Percentiles rank a stretch among this genome's conserved stretches.
phyloP scores from a whole-genome alignment of 2,797 vertebrate genomes.

The Sitta carolinensis region DNA sequence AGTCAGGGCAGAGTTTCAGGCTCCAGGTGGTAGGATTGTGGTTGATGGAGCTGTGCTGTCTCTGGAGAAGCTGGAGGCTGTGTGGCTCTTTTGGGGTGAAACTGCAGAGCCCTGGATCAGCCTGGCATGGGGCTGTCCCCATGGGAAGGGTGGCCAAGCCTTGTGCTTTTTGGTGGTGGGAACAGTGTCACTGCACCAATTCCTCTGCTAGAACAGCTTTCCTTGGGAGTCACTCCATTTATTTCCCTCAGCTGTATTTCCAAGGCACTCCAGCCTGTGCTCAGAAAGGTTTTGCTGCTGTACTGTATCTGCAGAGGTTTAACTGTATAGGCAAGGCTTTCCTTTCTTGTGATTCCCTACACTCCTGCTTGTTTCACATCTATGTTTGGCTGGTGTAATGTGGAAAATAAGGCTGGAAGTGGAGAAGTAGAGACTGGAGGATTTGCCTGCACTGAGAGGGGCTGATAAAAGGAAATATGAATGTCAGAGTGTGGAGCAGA shows the following conservation, averaged over 20 bases:
- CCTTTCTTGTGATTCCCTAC: not conserved
- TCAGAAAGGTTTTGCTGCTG: not conserved
- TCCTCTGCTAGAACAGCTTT: not conserved
- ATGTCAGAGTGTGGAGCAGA: not conserved
- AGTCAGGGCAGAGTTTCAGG: not conserved
- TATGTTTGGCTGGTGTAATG: not conserved
- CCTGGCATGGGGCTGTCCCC: not conserved
- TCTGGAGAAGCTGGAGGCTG: not conserved
- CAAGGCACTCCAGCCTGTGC: not conserved
- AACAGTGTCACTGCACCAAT: fast-evolving
- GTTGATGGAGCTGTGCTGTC: not conserved
- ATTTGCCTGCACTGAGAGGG: not conserved
- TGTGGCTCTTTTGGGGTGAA: not conserved
- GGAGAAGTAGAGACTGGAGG: not conserved
- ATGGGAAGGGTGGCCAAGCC: fast-evolving
- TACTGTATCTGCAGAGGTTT: not conserved
- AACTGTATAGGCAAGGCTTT: not conserved
- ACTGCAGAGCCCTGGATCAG: not conserved
- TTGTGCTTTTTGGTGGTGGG: not conserved
- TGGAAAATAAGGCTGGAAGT: not conserved
- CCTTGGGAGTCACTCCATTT: not conserved
- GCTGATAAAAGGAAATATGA: not conserved
- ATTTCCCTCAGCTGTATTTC: not conserved
- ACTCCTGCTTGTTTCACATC: not conserved
- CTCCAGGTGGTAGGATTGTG: not conserved